These are phyloP conservation scores for Volucella inflata DNA, from an alignment of 2,888 invertebrate species.

Conservation along the genomic window DNA sequence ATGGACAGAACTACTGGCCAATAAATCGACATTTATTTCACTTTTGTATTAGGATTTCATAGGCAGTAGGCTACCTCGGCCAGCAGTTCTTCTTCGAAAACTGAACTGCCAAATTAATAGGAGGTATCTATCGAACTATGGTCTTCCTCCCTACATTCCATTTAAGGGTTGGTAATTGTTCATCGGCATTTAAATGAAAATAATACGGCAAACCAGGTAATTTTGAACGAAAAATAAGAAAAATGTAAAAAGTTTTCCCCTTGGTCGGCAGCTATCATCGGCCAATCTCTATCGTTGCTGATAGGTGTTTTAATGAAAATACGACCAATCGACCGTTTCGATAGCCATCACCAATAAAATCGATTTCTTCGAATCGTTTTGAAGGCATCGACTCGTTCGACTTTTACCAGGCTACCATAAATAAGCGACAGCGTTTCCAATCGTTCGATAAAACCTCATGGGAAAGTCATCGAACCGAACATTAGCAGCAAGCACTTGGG, in stretches of 20 bases:
- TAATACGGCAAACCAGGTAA: background rate
- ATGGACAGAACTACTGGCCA: constrained; percentile 22
- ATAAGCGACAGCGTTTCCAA: constrained; percentile 74
- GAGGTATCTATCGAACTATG: background rate
- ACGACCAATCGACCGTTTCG: background rate
- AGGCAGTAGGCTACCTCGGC: background rate
- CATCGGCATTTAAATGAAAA: background rate
- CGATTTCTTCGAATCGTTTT: constrained; percentile 79
- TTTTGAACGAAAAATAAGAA: background rate
- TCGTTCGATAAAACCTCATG: constrained; percentile 71
- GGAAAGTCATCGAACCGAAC: constrained; percentile 71
- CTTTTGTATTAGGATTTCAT: constrained; percentile 40
- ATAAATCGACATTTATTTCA: constrained; percentile 52
- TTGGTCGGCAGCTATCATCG: too few relatives aligned
- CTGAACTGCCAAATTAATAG: constrained; percentile 6
- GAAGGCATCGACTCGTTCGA: constrained; percentile 81
- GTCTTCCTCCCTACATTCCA: background rate
- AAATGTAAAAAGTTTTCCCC: too few relatives aligned
- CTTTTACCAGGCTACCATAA: constrained; percentile 80
- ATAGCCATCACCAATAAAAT: constrained; percentile 78
- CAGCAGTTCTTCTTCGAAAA: background rate
- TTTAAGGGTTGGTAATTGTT: constrained; percentile 10
- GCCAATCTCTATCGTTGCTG: background rate
- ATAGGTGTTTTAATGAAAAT: background rate
- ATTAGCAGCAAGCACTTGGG: constrained; percentile 19